These are phyloP conservation scores for Leistus spinibarbis DNA, from an alignment of 2,888 invertebrate genomes.

Conservation along the genomic window DNA sequence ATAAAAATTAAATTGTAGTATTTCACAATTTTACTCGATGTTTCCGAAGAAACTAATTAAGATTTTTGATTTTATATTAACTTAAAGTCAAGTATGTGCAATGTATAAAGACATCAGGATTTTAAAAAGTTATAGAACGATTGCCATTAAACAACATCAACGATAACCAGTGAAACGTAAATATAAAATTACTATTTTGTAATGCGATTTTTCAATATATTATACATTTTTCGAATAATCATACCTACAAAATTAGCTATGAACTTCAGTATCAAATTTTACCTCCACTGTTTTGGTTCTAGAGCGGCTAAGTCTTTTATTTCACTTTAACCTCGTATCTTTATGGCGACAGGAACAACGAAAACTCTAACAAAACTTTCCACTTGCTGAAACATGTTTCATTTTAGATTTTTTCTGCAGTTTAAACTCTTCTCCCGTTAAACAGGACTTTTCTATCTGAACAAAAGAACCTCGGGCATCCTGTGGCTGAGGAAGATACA, in stretches of 20 bases:
- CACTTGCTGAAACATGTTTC: constrained; percentile 38
- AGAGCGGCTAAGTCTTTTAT: constrained; percentile 11
- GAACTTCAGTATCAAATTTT: too few species aligned
- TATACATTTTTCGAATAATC: too few species aligned
- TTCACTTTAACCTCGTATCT: background rate
- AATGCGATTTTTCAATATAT: too few species aligned
- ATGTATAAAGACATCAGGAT: too few species aligned
- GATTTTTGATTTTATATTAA: too few species aligned
- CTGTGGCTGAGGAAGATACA: background rate
- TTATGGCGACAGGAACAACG: background rate
- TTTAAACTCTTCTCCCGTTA: constrained; percentile 19
- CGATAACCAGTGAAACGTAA: too few species aligned
- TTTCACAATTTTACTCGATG: background rate
- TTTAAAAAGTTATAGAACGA: too few species aligned
- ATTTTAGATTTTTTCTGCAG: constrained; percentile 28
- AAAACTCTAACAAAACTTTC: constrained; percentile 29
- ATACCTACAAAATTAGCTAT: too few species aligned
- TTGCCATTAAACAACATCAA: too few species aligned
- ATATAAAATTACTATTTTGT: too few species aligned
- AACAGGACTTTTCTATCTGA: constrained; percentile 33
- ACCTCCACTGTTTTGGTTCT: too few species aligned
- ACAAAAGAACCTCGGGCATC: constrained; percentile 23
- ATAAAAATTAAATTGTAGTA: background rate
- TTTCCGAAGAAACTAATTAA: background rate
- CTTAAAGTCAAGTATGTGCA: too few species aligned